Percentiles rank a stretch among this genome's conserved stretches.
Conservation (phyloP, 2,113 vertebrate genomes). For the Calyptomena viridis region DNA sequence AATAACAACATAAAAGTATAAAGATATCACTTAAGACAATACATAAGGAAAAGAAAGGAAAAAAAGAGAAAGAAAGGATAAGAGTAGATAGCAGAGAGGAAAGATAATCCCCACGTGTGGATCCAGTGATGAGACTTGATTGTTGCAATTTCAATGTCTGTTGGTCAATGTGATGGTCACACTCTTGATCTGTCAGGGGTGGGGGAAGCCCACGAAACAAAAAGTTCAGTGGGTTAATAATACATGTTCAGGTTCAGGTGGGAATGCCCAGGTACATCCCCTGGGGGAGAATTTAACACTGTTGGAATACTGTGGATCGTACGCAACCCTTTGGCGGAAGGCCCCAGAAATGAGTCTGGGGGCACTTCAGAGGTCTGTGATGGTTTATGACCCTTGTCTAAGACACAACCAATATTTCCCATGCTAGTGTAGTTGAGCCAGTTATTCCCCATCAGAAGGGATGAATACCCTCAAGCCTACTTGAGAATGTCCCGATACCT, state of each 20-base stretch:
- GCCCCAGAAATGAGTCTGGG: background rate
- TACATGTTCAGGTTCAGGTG: background rate
- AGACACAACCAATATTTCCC: background rate
- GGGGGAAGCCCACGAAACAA: background rate
- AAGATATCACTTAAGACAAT: background rate
- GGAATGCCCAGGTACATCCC: background rate
- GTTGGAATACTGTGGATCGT: background rate
- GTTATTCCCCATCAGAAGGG: background rate
- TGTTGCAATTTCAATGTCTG: background rate
- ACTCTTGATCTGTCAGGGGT: fast-evolving
- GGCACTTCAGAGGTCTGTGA: fast-evolving
- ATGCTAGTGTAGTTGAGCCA: background rate
- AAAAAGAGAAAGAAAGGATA: background rate
- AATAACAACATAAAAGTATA: background rate
- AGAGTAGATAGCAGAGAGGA: background rate
- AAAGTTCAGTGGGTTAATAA: background rate
- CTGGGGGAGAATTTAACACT: background rate
- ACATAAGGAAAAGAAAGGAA: background rate
- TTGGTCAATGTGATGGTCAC: background rate
- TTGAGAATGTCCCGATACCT: background rate
- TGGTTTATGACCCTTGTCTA: background rate
- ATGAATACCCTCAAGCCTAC: background rate
- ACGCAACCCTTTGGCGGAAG: background rate
- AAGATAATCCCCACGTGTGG: background rate
- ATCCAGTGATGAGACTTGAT: background rate